Evolutionary conservation across 2,113 vertebrate genomes (phyloP), one percentile per base, ranked within the genome.

Genomic region (Eretmochelys imbricata): DNA sequence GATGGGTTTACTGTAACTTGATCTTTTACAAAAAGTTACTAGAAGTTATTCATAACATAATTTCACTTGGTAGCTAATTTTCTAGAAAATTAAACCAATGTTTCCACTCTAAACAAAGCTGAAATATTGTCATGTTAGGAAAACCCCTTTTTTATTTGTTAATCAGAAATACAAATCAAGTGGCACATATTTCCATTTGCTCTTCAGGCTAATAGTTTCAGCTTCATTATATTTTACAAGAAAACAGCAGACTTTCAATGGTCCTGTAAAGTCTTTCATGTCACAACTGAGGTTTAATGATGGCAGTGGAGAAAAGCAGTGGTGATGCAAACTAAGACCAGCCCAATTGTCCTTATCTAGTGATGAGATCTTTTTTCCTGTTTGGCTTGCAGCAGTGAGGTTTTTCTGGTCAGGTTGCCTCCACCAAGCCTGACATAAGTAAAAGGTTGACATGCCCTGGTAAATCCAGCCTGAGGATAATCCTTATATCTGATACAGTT

Each of bases 131-230:
- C 93, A 93, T 96, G 96, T 98, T 97, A 98, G 98, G 97, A 98
- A 98, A 98, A 97, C 98, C 96, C 98, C 98, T 84, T 97, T 95
- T 97, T 98, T 98, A 97, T 98, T 98, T 98, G 97, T 97, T 98
- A 98, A 98, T 98, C 98, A 97, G 97, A 98, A 98, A 97, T 96
- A 98, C 96, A 98, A 95, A 98, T 89, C 87, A 75, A 97, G 97
- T 97, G 96, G 96, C 97, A 97, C 92, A 96, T 94, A 96, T 98
- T 98, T 98, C 98, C 98, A 98, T 94, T 97, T 94, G 96, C 94
- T 98, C 93, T 96, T 94, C 42, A 93, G 12, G 97, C 97, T 95
- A 91, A 96, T 95, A 96, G 97, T 98, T 98, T 98, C 95, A 48
- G 96, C 96, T 98, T 98, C 96, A 91, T 93, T 95, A 29, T 96